Conservation (phyloP, 2,797 vertebrate species). For the Fratercula arctica region DNA sequence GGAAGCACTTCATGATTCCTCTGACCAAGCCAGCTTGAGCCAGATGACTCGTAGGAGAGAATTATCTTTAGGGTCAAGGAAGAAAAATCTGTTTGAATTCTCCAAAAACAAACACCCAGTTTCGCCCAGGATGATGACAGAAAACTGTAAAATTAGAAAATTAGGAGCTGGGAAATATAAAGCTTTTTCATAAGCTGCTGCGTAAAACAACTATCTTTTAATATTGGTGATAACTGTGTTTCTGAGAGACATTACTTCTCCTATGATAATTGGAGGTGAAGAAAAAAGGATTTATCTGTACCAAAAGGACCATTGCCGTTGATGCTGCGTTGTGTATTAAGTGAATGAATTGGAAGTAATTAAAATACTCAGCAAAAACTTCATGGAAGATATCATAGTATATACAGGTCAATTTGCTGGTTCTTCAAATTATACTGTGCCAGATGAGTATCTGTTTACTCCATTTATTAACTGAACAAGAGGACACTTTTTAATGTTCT, state of each 20-base stretch:
- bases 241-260: background rate
- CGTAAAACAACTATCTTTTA: background rate
- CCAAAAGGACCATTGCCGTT: background rate
- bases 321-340: background rate
- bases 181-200: background rate
- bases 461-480: background rate
- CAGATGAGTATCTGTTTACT: background rate
- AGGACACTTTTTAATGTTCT: background rate
- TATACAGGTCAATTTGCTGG: background rate
- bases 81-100: background rate
- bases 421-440: background rate
- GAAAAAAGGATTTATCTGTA: background rate
- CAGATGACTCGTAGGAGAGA: background rate
- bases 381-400: background rate
- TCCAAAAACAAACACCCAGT: background rate
- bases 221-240: background rate
- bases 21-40: background rate
- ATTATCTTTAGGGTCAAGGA: background rate
- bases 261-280: background rate
- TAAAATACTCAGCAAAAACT: background rate
- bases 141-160: background rate
- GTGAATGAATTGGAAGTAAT: background rate
- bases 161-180: background rate
- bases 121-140: background rate
- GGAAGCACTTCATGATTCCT: background rate